phyloP scores from a whole-genome alignment of 2,797 vertebrate genomes.

The Myiotriccus ornatus region DNA sequence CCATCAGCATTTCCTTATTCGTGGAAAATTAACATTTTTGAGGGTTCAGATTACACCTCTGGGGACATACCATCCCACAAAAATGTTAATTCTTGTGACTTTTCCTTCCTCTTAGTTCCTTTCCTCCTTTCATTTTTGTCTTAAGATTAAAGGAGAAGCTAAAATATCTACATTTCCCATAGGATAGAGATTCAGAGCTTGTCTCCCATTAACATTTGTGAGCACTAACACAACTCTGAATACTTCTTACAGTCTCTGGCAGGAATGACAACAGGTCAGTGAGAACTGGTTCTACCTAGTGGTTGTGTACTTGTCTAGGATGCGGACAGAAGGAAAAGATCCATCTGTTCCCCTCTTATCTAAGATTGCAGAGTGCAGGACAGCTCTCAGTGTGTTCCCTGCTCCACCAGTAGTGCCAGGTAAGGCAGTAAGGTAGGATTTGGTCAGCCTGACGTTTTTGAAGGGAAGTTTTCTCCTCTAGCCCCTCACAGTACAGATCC shows the following conservation, averaged over 20 bases:
- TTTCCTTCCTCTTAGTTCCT: constrained; percentile 19
- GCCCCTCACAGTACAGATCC: background rate
- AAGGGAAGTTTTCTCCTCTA: background rate
- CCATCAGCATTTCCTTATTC: constrained; percentile 10
- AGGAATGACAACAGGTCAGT: background rate
- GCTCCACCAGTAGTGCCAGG: background rate
- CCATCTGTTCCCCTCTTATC: background rate
- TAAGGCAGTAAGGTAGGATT: background rate
- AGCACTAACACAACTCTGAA: background rate
- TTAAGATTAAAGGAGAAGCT: constrained; percentile 8
- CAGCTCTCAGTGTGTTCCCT: accelerated
- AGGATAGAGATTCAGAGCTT: background rate
- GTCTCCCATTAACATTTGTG: background rate
- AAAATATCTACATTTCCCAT: background rate
- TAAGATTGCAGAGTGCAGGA: background rate
- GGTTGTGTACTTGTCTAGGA: background rate
- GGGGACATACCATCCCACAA: background rate
- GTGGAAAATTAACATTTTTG: constrained; percentile 38
- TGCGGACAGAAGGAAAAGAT: background rate
- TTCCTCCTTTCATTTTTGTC: constrained; percentile 12
- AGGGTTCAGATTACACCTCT: background rate
- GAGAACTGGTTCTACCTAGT: background rate
- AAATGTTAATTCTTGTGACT: constrained; percentile 38
- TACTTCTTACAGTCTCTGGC: background rate
- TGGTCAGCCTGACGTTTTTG: background rate